These are phyloP conservation scores for Sycobia sp. DNA, from an alignment of 1,140 invertebrate genomes.

Conservation along the genomic window DNA sequence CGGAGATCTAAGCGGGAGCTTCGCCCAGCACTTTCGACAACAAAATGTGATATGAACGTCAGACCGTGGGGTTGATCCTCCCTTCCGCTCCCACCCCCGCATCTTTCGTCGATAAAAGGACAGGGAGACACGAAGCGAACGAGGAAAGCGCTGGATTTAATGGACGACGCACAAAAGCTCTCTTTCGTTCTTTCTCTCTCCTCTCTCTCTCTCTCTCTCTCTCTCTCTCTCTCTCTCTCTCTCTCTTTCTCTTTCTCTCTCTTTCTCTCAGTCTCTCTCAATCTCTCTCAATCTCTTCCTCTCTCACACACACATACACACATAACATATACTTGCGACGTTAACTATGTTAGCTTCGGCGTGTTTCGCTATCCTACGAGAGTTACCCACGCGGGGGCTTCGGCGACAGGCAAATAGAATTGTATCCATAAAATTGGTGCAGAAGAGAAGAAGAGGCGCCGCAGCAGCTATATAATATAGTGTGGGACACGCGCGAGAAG, in stretches of 20 bases:
- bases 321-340: too few species aligned
- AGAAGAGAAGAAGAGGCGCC: not conserved
- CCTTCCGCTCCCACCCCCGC: not conserved
- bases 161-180: slow-evolving; percentile 2
- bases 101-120: slow-evolving; percentile 13
- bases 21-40: slow-evolving; percentile 12
- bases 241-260: too few species aligned
- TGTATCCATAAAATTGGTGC: too few species aligned
- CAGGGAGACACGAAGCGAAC: slow-evolving; percentile 13
- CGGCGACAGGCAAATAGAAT: too few species aligned
- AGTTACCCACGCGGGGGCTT: too few species aligned
- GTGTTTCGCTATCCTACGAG: too few species aligned
- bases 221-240: not conserved
- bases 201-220: slow-evolving; percentile 7
- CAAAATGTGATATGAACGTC: slow-evolving; percentile 24
- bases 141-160: slow-evolving; percentile 11
- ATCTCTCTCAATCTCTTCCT: too few species aligned
- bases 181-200: too few species aligned
- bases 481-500: too few species aligned
- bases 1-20: slow-evolving; percentile 19
- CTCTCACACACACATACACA: too few species aligned
- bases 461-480: not conserved
- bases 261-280: too few species aligned
- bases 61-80: not conserved
- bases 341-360: too few species aligned